These are phyloP conservation scores for Lepidochitona cinerea DNA, from an alignment of 2,888 invertebrate species.

Conservation along the genomic window DNA sequence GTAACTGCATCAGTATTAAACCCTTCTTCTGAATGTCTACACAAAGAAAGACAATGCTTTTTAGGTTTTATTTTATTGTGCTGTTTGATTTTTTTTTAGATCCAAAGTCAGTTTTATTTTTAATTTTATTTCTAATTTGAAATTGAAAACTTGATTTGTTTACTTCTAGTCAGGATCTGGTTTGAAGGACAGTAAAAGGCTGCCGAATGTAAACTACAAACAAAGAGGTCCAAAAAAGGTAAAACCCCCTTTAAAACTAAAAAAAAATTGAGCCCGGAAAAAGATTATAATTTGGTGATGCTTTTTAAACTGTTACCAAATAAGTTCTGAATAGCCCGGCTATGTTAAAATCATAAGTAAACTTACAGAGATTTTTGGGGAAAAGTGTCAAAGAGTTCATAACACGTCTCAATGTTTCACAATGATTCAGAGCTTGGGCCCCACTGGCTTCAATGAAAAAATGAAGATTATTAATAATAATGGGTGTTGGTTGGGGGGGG, in stretches of 20 bases:
- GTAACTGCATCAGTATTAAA: constrained; percentile 57
- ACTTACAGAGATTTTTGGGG: constrained; percentile 43
- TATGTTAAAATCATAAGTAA: too few species aligned
- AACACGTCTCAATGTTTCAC: constrained; percentile 36
- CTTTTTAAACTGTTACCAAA: background rate
- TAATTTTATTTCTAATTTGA: too few species aligned
- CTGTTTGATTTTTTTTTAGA: too few species aligned
- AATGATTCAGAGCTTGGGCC: constrained; percentile 37
- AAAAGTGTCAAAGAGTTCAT: constrained; percentile 41
- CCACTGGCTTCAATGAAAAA: constrained; percentile 37
- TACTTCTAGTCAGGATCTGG: too few species aligned
- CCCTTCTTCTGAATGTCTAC: constrained; percentile 63
- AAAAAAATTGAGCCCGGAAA: background rate
- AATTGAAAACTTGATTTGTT: too few species aligned
- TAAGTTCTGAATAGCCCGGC: background rate
- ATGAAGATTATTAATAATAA: too few species aligned
- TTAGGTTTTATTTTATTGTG: too few species aligned
- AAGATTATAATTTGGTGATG: background rate
- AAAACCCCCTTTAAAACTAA: background rate
- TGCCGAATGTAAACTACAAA: too few species aligned
- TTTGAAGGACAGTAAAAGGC: too few species aligned
- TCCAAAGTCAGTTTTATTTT: too few species aligned
- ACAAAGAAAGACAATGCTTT: too few species aligned
- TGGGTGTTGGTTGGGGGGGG: too few species aligned
- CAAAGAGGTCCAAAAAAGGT: background rate